These are phyloP conservation scores for Vulpes ferrilata DNA, from an alignment of 2,113 vertebrate genomes.

Conservation along the genomic window DNA sequence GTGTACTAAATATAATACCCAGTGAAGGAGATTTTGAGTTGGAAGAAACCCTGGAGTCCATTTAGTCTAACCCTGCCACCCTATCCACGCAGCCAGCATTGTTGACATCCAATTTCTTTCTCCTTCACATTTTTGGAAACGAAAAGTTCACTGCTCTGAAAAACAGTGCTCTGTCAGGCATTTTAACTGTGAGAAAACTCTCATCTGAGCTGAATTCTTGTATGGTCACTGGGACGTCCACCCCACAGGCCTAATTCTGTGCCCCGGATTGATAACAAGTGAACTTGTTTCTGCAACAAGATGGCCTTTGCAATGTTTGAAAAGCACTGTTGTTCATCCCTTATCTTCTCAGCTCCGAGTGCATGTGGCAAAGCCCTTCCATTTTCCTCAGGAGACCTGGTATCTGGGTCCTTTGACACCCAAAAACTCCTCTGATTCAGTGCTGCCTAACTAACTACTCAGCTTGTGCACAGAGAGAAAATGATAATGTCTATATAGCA, in stretches of 20 bases:
- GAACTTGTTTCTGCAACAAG: background rate
- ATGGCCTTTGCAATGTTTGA: background rate
- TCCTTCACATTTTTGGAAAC: background rate
- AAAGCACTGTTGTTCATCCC: background rate
- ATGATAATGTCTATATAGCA: background rate
- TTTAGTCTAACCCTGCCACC: background rate
- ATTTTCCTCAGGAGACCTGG: background rate
- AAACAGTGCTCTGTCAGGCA: background rate
- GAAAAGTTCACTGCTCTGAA: background rate
- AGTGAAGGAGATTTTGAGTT: background rate
- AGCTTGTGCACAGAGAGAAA: background rate
- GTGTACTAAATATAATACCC: background rate
- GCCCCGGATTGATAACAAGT: background rate
- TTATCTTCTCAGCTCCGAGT: background rate
- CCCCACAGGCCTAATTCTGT: background rate
- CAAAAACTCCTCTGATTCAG: background rate
- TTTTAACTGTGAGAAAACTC: background rate
- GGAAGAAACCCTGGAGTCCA: background rate
- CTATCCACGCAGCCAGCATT: rapidly evolving
- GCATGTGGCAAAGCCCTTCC: background rate
- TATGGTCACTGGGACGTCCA: background rate
- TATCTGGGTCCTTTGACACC: background rate
- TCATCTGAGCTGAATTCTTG: background rate
- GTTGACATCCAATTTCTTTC: background rate
- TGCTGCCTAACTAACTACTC: background rate